Conservation (phyloP, 2,888 invertebrate species). For the Caenorhabditis zanzibari region DNA sequence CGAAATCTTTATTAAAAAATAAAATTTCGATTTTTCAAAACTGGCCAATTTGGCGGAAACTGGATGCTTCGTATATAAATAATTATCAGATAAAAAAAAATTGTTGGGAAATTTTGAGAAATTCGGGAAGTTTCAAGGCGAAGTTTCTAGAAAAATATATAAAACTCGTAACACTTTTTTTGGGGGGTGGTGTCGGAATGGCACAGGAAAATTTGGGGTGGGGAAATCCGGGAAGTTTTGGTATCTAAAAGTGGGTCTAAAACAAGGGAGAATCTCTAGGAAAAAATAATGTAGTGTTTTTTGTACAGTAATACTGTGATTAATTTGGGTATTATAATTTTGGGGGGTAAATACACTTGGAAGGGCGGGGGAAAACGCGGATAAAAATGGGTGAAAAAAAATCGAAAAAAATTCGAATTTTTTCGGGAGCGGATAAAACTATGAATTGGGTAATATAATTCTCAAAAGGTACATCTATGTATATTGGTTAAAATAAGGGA, state of each 20-base stretch:
- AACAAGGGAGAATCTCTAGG: not conserved
- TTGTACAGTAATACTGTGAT: slow-evolving; percentile 31
- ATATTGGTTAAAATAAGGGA: slow-evolving; percentile 48
- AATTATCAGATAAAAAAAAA: too few species aligned
- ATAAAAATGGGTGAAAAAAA: slow-evolving; percentile 18
- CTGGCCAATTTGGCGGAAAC: too few species aligned
- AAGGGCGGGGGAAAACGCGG: slow-evolving; percentile 14
- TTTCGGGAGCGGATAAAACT: slow-evolving; percentile 48
- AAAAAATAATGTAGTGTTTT: not conserved
- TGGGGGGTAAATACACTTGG: slow-evolving; percentile 12
- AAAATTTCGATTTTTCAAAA: too few species aligned
- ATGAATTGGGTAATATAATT: slow-evolving; percentile 51
- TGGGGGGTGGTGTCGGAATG: too few species aligned
- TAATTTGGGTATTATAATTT: not conserved
- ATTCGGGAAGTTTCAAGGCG: not conserved
- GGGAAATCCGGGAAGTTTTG: too few species aligned
- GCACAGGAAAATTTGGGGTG: too few species aligned
- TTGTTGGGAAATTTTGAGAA: not conserved
- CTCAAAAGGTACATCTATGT: slow-evolving; percentile 2
- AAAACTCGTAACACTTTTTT: too few species aligned
- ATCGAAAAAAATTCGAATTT: not conserved
- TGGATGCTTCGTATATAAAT: too few species aligned
- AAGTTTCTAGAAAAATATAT: too few species aligned
- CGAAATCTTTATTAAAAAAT: too few species aligned
- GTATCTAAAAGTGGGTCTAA: not conserved